These are phyloP conservation scores for Drosophila nigrodunni DNA, from an alignment of 1,140 invertebrate genomes.

Conservation along the genomic window DNA sequence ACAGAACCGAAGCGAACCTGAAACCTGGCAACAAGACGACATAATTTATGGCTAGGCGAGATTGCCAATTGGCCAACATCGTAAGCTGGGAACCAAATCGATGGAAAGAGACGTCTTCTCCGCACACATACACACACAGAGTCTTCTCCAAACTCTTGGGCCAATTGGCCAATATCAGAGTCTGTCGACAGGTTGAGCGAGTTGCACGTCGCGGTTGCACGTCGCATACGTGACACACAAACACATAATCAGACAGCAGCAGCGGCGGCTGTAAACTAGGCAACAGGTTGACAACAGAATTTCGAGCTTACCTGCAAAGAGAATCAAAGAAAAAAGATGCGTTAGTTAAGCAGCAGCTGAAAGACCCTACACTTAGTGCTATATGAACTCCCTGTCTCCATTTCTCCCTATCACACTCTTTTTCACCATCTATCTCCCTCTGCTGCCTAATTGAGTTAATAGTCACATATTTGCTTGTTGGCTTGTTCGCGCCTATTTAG, in stretches of 20 bases:
- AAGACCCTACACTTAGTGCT: conserved; percentile 27
- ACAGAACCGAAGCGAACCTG: background rate
- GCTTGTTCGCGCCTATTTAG: conserved; percentile 55
- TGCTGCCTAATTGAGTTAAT: conserved; percentile 65
- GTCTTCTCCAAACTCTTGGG: conserved; percentile 13
- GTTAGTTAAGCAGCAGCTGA: conserved; percentile 44
- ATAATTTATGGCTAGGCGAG: conserved; percentile 74
- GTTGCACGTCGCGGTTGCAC: conserved; percentile 44
- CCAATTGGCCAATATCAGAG: conserved; percentile 53
- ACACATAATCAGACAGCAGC: conserved; percentile 39
- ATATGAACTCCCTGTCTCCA: background rate
- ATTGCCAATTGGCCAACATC: conserved; percentile 47
- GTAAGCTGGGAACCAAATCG: conserved; percentile 41
- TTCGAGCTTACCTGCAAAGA: conserved; percentile 63
- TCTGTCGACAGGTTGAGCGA: conserved; percentile 76
- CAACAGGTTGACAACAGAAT: conserved; percentile 55
- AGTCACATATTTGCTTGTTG: conserved; percentile 43
- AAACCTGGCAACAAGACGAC: conserved; percentile 48
- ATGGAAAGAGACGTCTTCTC: conserved; percentile 18
- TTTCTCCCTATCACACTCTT: conserved; percentile 4
- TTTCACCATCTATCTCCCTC: background rate
- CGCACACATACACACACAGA: conserved; percentile 42
- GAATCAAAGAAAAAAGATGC: conserved; percentile 54
- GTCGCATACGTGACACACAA: conserved; percentile 56
- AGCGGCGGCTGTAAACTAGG: background rate